Evolutionary conservation across 1,140 invertebrate species (phyloP).

Genomic region (Microvelia longipes): DNA sequence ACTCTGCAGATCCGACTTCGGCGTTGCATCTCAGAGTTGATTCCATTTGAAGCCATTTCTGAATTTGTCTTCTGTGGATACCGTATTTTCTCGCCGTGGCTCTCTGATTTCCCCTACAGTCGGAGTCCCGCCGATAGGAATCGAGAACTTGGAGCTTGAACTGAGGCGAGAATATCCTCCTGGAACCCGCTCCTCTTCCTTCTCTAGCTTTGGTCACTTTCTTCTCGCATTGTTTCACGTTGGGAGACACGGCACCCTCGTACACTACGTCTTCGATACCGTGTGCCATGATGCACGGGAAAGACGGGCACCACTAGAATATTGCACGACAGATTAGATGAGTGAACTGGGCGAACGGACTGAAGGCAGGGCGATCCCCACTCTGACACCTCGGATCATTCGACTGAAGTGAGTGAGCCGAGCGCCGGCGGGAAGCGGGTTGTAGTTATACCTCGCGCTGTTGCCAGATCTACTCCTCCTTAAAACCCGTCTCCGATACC

Average conservation of each 20-base stretch:
- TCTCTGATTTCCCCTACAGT: constrained; percentile 69
- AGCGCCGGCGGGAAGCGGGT: constrained; percentile 15
- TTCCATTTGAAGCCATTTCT: constrained; percentile 76
- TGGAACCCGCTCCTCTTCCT: constrained; percentile 47
- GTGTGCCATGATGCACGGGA: constrained; percentile 37
- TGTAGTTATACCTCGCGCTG: constrained; percentile 19
- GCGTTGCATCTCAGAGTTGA: constrained; percentile 43
- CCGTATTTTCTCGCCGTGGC: constrained; percentile 73
- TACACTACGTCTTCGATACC: constrained; percentile 36
- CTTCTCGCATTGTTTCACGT: constrained; percentile 32
- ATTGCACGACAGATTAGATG: constrained; percentile 21
- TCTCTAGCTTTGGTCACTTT: constrained; percentile 31
- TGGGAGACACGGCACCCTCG: constrained; percentile 29
- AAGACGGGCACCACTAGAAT: constrained; percentile 3
- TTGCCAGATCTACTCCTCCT: constrained; percentile 24
- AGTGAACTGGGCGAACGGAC: constrained; percentile 16
- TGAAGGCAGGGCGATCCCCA: constrained; percentile 31
- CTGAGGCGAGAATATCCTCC: constrained; percentile 65
- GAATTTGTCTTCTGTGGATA: constrained; percentile 69
- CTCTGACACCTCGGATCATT: constrained; percentile 26
- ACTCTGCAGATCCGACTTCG: constrained; percentile 19
- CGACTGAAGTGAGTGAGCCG: constrained; percentile 23
- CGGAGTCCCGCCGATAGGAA: constrained; percentile 62
- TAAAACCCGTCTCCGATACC: neutral
- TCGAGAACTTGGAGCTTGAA: constrained; percentile 70